Percentiles rank a stretch among this genome's conserved stretches.
phyloP scores from a whole-genome alignment of 1,140 invertebrate genomes.

The Apocrypta bakeri region DNA sequence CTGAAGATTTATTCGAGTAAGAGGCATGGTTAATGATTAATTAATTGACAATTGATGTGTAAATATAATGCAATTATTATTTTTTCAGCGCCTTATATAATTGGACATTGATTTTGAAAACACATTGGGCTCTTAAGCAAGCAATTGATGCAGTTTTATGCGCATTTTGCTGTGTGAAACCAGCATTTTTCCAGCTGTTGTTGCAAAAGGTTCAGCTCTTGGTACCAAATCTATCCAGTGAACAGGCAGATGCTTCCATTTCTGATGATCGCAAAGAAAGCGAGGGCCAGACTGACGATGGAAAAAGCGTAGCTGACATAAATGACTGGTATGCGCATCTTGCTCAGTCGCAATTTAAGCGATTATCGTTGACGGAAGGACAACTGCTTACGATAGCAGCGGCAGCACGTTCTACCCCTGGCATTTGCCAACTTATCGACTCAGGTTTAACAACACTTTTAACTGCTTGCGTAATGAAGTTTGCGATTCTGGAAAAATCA shows the following conservation, averaged over 20 bases:
- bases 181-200: constrained; percentile 83
- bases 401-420: constrained; percentile 84
- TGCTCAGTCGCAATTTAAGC: constrained; percentile 64
- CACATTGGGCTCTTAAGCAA: constrained; percentile 83
- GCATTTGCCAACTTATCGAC: constrained; percentile 84
- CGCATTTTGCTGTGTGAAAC: constrained; percentile 87
- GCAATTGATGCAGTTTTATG: constrained; percentile 87
- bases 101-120: constrained; percentile 82
- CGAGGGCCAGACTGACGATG: constrained; percentile 81
- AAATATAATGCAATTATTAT: constrained; percentile 51
- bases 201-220: constrained; percentile 84
- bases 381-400: constrained; percentile 84
- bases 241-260: constrained; percentile 73
- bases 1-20: constrained; percentile 81
- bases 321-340: constrained; percentile 75
- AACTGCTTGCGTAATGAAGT: constrained; percentile 71
- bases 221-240: constrained; percentile 74
- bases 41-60: constrained; percentile 13
- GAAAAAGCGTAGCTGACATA: constrained; percentile 76
- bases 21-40: constrained; percentile 12
- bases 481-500: constrained; percentile 59
- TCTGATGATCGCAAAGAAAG: constrained; percentile 78
- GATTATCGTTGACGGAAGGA: constrained; percentile 76
- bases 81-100: constrained; percentile 79
- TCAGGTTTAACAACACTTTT: constrained; percentile 84